Conservation (phyloP, 30 jellyfish, hydroid and myxozoan species). For the Aurelia aurita complex sp. Pacific region DNA sequence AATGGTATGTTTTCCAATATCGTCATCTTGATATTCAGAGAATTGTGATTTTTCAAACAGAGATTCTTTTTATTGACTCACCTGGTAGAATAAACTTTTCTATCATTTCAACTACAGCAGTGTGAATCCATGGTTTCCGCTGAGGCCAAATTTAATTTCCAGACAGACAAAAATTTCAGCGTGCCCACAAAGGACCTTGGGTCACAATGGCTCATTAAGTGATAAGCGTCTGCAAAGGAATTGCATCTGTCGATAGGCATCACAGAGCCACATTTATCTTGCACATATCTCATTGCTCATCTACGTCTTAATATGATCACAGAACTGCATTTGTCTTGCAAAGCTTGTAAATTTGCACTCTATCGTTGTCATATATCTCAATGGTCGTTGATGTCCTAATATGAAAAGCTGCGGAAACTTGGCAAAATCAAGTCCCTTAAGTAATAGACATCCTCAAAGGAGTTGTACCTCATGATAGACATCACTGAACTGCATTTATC, state of each 20-base stretch:
- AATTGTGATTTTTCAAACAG: neutral
- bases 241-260: constrained; percentile 61
- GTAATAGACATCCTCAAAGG: constrained; percentile 54
- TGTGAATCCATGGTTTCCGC: too few species aligned
- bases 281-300: too few species aligned
- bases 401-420: constrained; percentile 47
- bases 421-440: constrained; percentile 50
- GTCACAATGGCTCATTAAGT: constrained; percentile 16
- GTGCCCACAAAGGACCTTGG: too few species aligned
- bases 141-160: too few species aligned
- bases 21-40: neutral
- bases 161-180: too few species aligned
- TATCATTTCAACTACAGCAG: too few species aligned
- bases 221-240: constrained; percentile 46
- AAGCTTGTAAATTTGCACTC: constrained; percentile 32
- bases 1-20: too few species aligned
- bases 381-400: neutral
- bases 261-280: too few species aligned
- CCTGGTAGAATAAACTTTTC: too few species aligned
- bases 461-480: constrained; percentile 65
- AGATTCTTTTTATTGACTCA: too few species aligned
- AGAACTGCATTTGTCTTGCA: constrained; percentile 31
- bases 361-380: too few species aligned
- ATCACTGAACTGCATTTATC: constrained; percentile 68
- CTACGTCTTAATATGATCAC: neutral